A percentile compares a stretch with the other conserved stretches of the same genome.
Conservation (phyloP, 1,140 invertebrate genomes). For the Cydia amplana region DNA sequence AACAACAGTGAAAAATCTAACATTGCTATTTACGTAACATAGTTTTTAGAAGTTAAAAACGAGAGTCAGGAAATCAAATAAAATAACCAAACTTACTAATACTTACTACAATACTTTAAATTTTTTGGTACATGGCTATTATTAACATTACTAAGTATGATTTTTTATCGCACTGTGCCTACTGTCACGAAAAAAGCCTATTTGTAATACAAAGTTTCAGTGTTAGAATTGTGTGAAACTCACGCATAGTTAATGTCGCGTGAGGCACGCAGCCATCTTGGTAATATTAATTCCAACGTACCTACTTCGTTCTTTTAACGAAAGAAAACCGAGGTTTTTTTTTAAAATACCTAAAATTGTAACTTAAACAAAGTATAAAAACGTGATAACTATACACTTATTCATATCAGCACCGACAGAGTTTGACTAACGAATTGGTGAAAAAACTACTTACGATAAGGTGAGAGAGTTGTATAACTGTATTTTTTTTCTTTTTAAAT, state of each 20-base stretch:
- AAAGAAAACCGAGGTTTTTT: no score
- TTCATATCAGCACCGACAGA: no score
- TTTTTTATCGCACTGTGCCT: not conserved
- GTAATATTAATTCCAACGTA: not conserved
- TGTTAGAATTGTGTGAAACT: slow-evolving; percentile 10
- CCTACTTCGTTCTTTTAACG: no score
- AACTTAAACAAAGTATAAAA: not conserved
- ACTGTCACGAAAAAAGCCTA: slow-evolving; percentile 5
- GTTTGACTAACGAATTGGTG: no score
- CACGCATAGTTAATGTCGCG: slow-evolving; percentile 14
- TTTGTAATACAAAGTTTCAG: slow-evolving; percentile 7
- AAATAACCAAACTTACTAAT: no score
- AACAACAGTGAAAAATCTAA: no score
- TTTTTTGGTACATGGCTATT: not conserved
- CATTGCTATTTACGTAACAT: no score
- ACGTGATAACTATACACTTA: not conserved
- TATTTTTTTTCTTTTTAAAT: no score
- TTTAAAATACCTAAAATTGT: not conserved
- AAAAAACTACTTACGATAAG: no score
- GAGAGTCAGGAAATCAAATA: no score
- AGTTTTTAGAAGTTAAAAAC: no score
- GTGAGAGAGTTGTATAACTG: no score
- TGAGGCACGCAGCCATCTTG: slow-evolving; percentile 19
- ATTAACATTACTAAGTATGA: not conserved
- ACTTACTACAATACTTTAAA: not conserved